Evolutionary conservation across 2,888 invertebrate genomes (phyloP), one percentile per base, ranked within the genome.

Genomic region (Chouioia cunea): DNA sequence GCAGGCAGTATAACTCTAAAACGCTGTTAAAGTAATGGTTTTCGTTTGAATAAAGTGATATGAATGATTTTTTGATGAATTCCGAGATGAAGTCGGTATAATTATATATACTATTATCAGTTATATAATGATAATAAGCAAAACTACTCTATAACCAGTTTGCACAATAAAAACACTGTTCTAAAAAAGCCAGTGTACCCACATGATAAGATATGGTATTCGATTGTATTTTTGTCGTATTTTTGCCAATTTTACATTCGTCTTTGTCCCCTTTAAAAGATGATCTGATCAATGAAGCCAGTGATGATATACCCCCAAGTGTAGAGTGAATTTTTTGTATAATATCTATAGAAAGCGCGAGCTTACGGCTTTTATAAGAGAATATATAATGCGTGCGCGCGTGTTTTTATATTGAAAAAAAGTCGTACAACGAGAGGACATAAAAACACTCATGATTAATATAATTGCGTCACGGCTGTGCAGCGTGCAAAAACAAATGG

Each of bases 401-500:
- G 76, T 76, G 76, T 73, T 77, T 1, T 36, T 36, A 6, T 36
- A 36, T 36, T 36, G 1, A 12, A 77, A 66, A 76, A 71, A 78
- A 36, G 12, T 36, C 57, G 59, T 36, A 71, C 69, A 79, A 78
- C 79, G 80, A 81, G 79, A 81, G 81, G 82, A 84, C 83, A 83
- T 81, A 81, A 79, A 72, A 84, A 84, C 84, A 84, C 81, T 82
- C 80, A 84, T 81, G 80, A 83, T 65, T 69, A 71, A 69, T 71
- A 36, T 36, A 69, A 79, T 83, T 83, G 83, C 83, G 80, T 81
- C 81, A 84, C 84, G 82, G 80, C 81, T 80, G 84, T 84, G 84
- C 84, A 83, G 80, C 84, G 84, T 84, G 84, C 84, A 84, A 78
- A 36, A 82, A 82, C 77, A 81, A 83, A 80, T 79, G 77, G 67